Conservation (phyloP, 2,797 vertebrate species). For the Perodicticus potto region DNA sequence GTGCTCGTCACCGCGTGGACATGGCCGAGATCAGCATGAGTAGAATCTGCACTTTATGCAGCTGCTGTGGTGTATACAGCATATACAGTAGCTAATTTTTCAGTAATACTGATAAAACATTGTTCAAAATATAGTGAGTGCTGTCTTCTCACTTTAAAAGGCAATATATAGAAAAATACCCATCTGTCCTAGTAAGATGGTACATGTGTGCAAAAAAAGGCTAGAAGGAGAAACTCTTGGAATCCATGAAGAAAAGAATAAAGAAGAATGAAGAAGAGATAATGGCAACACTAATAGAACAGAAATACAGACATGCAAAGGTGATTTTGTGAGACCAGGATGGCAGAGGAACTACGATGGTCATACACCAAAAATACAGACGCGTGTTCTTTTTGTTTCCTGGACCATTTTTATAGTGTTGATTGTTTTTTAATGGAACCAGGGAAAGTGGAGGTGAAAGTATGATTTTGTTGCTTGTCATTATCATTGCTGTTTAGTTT, state of each 20-base stretch:
- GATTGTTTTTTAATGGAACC: conserved; percentile 8
- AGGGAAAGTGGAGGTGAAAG: background rate
- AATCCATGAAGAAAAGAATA: background rate
- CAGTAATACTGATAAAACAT: conserved; percentile 68
- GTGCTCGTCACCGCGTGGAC: conserved; percentile 60
- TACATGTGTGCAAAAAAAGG: conserved; percentile 42
- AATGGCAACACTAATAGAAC: conserved; percentile 42
- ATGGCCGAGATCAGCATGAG: conserved; percentile 64
- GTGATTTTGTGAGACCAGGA: conserved; percentile 44
- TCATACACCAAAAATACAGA: conserved; percentile 45
- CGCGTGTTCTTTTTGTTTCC: background rate
- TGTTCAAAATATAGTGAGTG: conserved; percentile 69
- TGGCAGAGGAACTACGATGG: background rate
- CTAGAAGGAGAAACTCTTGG: conserved; percentile 34
- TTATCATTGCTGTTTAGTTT: conserved; percentile 34
- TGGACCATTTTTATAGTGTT: conserved; percentile 29
- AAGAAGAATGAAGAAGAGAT: conserved; percentile 40
- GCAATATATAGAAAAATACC: background rate
- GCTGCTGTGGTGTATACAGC: conserved; percentile 36
- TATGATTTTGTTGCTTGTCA: background rate
- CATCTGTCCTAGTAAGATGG: conserved; percentile 30
- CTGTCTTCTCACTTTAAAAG: conserved; percentile 64
- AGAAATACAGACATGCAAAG: conserved; percentile 34
- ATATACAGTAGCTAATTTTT: conserved; percentile 72
- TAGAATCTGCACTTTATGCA: conserved; percentile 68